phyloP scores from a whole-genome alignment of 2,888 invertebrate genomes.

The Steinernema carpocapsae region DNA sequence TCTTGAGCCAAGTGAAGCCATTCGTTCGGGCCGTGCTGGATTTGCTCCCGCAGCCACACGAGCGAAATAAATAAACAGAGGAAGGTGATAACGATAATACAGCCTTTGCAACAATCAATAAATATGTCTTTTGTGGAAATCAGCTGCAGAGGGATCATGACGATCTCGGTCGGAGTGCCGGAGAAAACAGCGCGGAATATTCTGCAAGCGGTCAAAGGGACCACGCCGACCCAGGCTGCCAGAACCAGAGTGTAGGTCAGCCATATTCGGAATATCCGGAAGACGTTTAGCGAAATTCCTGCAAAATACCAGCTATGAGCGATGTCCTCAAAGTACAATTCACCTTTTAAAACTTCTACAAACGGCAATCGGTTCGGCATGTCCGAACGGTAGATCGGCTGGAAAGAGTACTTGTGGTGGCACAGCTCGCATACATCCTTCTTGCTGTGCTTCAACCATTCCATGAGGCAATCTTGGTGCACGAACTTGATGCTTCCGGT shows the following conservation, averaged over 20 bases:
- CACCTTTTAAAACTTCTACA: slow-evolving; percentile 86
- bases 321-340: background rate
- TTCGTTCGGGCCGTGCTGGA: slow-evolving; percentile 70
- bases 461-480: slow-evolving; percentile 78
- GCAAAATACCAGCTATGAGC: background rate
- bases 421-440: slow-evolving; percentile 95
- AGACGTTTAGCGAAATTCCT: slow-evolving; percentile 75
- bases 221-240: slow-evolving; percentile 92
- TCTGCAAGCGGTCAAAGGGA: slow-evolving; percentile 87
- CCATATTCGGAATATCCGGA: slow-evolving; percentile 92
- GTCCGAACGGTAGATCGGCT: slow-evolving; percentile 98
- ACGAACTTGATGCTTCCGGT: slow-evolving; percentile 95
- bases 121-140: slow-evolving; percentile 61
- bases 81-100: slow-evolving; percentile 93
- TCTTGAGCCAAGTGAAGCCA: slow-evolving; percentile 44
- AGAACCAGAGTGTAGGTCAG: slow-evolving; percentile 93
- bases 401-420: slow-evolving; percentile 94
- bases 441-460: slow-evolving; percentile 98
- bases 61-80: slow-evolving; percentile 83
- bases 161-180: slow-evolving; percentile 48
- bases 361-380: slow-evolving; percentile 97
- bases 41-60: slow-evolving; percentile 96
- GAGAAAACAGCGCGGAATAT: slow-evolving; percentile 59
- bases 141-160: slow-evolving; percentile 48
- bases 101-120: slow-evolving; percentile 76